These are phyloP conservation scores for Chanos chanos DNA, from an alignment of 2,797 vertebrate species.

Conservation along the genomic window DNA sequence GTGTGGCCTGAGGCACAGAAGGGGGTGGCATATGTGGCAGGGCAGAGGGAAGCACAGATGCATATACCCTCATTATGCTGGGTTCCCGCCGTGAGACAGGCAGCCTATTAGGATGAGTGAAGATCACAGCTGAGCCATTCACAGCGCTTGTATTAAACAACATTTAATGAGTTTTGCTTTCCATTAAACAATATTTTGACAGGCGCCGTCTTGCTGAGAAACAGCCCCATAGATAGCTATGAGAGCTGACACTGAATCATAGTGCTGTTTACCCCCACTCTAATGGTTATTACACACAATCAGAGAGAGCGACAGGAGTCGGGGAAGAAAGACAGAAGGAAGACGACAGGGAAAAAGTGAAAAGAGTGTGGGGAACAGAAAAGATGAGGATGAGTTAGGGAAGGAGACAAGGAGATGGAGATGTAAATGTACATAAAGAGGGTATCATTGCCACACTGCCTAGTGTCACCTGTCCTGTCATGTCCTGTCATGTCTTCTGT, in stretches of 20 bases:
- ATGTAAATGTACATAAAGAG: background rate
- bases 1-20: conserved; percentile 34
- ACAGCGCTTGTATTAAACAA: background rate
- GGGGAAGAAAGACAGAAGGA: background rate
- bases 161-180: background rate
- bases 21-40: conserved; percentile 30
- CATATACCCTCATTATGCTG: conserved; percentile 29
- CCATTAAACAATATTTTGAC: conserved; percentile 13
- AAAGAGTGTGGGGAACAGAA: background rate
- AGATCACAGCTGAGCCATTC: background rate
- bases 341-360: background rate
- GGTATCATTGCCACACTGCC: no score
- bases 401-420: background rate
- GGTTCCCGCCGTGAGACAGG: conserved; percentile 34
- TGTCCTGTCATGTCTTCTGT: no score
- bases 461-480: no score
- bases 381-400: conserved; percentile 15
- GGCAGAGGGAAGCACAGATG: conserved; percentile 27
- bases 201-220: background rate
- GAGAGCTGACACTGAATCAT: background rate
- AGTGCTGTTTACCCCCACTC: background rate
- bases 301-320: background rate
- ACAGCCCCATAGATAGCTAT: background rate
- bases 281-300: conserved; percentile 31
- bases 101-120: no score